Evolutionary conservation across 92 coral and sea anemone genomes (phyloP).

Genomic region (Actinernus sp.): DNA sequence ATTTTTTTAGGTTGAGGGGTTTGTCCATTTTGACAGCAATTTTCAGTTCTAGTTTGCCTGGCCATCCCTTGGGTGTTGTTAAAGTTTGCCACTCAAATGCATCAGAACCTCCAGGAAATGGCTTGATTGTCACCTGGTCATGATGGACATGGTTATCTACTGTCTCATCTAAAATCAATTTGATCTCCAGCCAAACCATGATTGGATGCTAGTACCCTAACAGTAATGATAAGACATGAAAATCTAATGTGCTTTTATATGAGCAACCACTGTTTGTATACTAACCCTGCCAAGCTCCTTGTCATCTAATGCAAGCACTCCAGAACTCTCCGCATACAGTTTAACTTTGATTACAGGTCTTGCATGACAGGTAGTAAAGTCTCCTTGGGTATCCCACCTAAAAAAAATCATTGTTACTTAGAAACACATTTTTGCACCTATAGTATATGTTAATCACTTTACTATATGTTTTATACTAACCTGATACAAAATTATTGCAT

Average conservation of each 20-base stretch:
- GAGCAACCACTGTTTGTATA: no score
- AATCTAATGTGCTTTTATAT: no score
- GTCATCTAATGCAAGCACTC: slow-evolving; percentile 93
- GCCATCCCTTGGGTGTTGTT: slow-evolving; percentile 76
- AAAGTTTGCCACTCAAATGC: slow-evolving; percentile 80
- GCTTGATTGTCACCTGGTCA: slow-evolving; percentile 76
- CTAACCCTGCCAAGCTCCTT: slow-evolving; percentile 92
- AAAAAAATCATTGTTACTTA: neutral
- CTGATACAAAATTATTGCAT: no score
- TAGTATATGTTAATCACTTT: no score
- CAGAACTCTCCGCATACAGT: slow-evolving; percentile 79
- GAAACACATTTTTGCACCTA: neutral
- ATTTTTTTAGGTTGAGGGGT: slow-evolving; percentile 92
- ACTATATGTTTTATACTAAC: no score
- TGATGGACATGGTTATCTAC: no score
- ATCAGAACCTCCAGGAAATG: slow-evolving; percentile 92
- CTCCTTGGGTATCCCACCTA: slow-evolving; percentile 98
- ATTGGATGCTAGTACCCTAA: no score
- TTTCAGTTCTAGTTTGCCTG: slow-evolving; percentile 81
- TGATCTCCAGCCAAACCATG: no score
- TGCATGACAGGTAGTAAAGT: slow-evolving; percentile 97
- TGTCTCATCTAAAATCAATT: no score
- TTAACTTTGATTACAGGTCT: slow-evolving; percentile 92
- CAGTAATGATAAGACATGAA: no score
- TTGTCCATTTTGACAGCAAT: slow-evolving; percentile 98